phyloP scores from a whole-genome alignment of 2,113 vertebrate genomes.

The Riparia riparia region DNA sequence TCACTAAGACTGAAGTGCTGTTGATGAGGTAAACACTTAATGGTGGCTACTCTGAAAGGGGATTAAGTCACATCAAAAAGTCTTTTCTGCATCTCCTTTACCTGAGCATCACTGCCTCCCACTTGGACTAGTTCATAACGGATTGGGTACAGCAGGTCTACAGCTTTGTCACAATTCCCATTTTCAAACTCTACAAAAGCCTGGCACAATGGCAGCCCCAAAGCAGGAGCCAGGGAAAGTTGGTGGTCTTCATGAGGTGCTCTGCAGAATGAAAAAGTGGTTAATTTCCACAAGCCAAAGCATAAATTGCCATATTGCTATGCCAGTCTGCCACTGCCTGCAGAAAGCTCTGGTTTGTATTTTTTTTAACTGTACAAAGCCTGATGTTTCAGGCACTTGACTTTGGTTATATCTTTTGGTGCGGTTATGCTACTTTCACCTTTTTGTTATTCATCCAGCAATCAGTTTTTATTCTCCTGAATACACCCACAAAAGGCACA shows the following conservation, averaged over 20 bases:
- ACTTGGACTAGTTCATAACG: constrained; percentile 80
- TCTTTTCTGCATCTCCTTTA: constrained; percentile 46
- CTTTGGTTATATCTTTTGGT: background rate
- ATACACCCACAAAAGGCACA: background rate
- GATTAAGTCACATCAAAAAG: background rate
- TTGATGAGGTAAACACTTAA: background rate
- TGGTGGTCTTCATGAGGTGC: constrained; percentile 81
- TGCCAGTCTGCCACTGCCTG: background rate
- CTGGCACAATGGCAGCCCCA: constrained; percentile 89
- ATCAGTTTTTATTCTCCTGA: background rate
- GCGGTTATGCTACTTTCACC: background rate
- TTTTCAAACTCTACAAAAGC: constrained; percentile 87
- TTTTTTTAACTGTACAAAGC: background rate
- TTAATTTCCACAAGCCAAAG: background rate
- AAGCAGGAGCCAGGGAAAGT: constrained; percentile 71
- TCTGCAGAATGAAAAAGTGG: constrained; percentile 61
- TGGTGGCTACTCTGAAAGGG: background rate
- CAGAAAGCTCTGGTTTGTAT: background rate
- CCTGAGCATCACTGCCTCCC: constrained; percentile 95
- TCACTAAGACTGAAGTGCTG: background rate
- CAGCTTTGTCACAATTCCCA: constrained; percentile 79
- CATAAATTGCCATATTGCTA: background rate
- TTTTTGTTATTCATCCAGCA: background rate
- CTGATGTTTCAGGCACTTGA: background rate
- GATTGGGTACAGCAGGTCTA: constrained; percentile 88